Base-by-base conservation (phyloP, 2,888 invertebrate genomes). In the Abscondita cerata region DNA sequence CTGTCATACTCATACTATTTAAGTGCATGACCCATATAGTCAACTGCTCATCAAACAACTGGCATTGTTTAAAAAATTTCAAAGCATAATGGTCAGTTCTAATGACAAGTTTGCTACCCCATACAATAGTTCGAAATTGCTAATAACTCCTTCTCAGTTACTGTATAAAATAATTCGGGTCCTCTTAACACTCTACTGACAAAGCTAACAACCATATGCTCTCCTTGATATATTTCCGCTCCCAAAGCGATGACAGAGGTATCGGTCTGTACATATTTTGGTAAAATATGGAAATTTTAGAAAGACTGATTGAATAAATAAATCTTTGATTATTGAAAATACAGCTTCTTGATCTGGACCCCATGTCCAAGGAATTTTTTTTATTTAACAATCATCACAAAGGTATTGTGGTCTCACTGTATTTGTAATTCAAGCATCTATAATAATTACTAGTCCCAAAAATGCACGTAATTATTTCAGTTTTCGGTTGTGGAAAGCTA, bases 41-140 rank as follows among this genome's bases (percentile, higher is more conserved):
- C 0, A 75, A 36, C 0, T 71, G 55, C 0, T 66, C 62, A 18
- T 62, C 70, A 1, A 57, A 16, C 9, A 69, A 57, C 2, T 59
- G 56, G 18, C 72, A 70, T 1, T 50, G 60, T 5, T 65, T 62
- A 4, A 73, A 19, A 53, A 72, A 73, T 0, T 58, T 65, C 0
- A 71, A 53, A 1, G 64, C 62, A 9, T 68, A 50, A 54, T 73
- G 72, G 47, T 74, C 74, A 0, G 71, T 72, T 4, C 66, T 47
- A 1, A 73, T 67, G 0, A 66, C 33, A 15, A 73, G 59, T 9
- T 11, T 11, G 1, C 9, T 13, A 2, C 16, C 44, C n/a, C 16
- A 2, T 8, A 33, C 9, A 8, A 33, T 8, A 12, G 38, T 38
- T 12, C 38, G 38, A 11, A 38, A 38, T 38, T 38, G 71, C 68